Evolutionary conservation across 2,888 invertebrate species (phyloP).

Genomic region (Hirtodrosophila histrioides): DNA sequence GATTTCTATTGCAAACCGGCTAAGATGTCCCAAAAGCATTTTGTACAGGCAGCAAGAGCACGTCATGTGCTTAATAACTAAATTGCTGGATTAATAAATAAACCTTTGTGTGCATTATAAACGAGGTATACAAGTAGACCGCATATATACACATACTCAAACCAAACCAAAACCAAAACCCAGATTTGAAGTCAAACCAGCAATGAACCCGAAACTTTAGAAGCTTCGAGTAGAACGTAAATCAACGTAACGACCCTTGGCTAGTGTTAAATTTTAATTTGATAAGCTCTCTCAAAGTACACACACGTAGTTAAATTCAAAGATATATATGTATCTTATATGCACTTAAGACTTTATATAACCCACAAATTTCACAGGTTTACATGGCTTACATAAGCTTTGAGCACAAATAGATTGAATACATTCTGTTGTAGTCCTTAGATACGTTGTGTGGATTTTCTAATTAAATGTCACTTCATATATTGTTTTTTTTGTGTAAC

Average conservation of each 20-base stretch:
- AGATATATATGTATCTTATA: not conserved
- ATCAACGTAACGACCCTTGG: slow-evolving; percentile 40
- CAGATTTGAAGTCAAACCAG: slow-evolving; percentile 14
- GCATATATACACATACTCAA: slow-evolving; percentile 8
- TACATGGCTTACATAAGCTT: not conserved
- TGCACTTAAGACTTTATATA: slow-evolving; percentile 2
- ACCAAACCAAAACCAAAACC: not conserved
- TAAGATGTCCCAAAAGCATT: not conserved
- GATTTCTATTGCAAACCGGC: slow-evolving; percentile 12
- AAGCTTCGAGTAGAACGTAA: slow-evolving; percentile 14
- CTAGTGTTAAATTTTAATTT: slow-evolving; percentile 48
- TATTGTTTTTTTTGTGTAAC: slow-evolving; percentile 24
- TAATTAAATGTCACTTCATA: slow-evolving; percentile 77
- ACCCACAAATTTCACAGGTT: not conserved
- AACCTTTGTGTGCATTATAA: slow-evolving; percentile 39
- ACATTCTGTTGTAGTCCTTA: slow-evolving; percentile 36
- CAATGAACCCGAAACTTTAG: slow-evolving; percentile 27
- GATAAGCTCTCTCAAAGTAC: slow-evolving; percentile 17
- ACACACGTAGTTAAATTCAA: slow-evolving; percentile 7
- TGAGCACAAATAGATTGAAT: slow-evolving; percentile 12
- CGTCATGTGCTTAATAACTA: slow-evolving; percentile 52
- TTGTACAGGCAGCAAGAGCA: not conserved
- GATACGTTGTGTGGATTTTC: slow-evolving; percentile 53
- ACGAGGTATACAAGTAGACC: slow-evolving; percentile 11
- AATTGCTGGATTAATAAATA: slow-evolving; percentile 68